These are phyloP conservation scores for Tipula lateralis DNA, from an alignment of 2,888 invertebrate species.

Conservation along the genomic window DNA sequence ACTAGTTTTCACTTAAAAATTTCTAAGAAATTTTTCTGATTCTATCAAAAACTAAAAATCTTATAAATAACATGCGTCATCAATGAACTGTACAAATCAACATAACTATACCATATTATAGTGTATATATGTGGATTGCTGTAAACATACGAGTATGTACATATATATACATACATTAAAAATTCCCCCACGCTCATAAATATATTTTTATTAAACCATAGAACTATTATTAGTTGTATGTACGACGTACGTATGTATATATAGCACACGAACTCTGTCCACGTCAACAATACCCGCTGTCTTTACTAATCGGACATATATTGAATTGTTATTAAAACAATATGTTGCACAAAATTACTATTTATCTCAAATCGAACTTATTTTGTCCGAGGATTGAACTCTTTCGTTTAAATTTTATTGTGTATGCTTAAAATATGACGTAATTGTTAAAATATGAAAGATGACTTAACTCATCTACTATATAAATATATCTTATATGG, in stretches of 20 bases:
- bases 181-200: neutral
- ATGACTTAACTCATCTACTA: too few species aligned
- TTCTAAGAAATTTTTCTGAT: neutral
- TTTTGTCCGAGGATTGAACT: too few species aligned
- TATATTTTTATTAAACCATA: too few species aligned
- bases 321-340: too few species aligned
- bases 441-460: too few species aligned
- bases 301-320: neutral
- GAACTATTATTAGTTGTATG: too few species aligned
- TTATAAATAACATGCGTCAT: neutral
- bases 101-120: neutral
- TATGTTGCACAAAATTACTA: too few species aligned
- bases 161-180: neutral
- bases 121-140: neutral
- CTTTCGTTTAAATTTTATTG: too few species aligned
- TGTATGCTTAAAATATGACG: too few species aligned
- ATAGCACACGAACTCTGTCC: too few species aligned
- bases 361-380: too few species aligned
- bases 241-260: neutral
- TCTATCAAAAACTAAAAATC: neutral
- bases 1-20: neutral
- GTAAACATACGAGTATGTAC: neutral
- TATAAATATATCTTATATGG: too few species aligned
- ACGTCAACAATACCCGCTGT: neutral
- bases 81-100: neutral